Conservation (phyloP, 2,797 vertebrate species). For the Falco novaeseelandiae region DNA sequence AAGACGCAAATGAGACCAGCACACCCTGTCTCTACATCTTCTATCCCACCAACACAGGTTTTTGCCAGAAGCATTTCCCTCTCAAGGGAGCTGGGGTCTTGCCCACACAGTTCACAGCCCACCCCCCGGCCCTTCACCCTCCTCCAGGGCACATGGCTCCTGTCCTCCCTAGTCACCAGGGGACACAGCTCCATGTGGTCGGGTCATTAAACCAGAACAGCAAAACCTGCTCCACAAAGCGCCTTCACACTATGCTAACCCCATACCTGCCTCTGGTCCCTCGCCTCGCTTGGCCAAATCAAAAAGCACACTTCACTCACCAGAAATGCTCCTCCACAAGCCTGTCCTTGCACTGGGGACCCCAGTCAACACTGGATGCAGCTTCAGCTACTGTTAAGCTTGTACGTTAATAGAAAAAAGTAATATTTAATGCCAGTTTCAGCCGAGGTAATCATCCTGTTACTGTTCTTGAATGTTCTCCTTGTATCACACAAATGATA, state of each 20-base stretch:
- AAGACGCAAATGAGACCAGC: background rate
- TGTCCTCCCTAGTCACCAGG: too few species aligned
- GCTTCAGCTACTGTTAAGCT: background rate
- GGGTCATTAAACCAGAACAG: background rate
- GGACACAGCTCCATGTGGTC: background rate
- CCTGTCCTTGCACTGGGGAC: background rate
- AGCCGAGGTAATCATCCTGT: background rate
- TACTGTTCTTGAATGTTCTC: background rate
- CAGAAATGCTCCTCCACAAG: background rate
- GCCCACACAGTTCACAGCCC: background rate
- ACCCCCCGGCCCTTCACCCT: background rate
- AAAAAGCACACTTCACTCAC: background rate
- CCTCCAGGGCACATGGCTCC: background rate
- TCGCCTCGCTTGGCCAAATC: background rate
- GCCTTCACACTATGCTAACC: background rate
- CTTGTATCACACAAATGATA: background rate
- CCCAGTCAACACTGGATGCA: background rate
- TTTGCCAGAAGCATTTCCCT: background rate
- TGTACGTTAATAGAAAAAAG: background rate
- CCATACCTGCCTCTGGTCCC: background rate
- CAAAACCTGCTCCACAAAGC: background rate
- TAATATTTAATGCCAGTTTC: background rate
- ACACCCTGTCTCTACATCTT: accelerated
- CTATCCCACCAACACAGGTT: accelerated
- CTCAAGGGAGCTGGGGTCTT: accelerated